A percentile compares a stretch with the other conserved stretches of the same genome.
These are phyloP conservation scores for Spodoptera litura DNA, from an alignment of 1,140 invertebrate species.

Conservation along the genomic window DNA sequence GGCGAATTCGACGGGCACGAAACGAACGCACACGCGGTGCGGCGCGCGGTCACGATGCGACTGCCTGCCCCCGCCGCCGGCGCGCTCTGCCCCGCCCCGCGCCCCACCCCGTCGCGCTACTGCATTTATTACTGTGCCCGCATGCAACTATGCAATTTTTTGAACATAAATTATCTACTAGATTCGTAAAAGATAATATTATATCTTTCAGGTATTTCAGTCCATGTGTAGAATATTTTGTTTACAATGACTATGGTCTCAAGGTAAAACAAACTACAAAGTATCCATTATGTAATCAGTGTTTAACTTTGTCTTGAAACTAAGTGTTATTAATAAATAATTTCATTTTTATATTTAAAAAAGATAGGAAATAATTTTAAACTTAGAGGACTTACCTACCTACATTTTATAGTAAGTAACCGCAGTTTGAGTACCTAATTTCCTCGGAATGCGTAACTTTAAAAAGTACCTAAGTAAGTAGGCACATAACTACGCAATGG, in stretches of 20 bases:
- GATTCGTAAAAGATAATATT: background rate
- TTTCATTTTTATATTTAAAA: no score
- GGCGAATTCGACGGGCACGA: slow-evolving; percentile 56
- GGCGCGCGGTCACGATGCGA: slow-evolving; percentile 74
- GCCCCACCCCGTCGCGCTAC: slow-evolving; percentile 60
- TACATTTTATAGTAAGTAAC: no score
- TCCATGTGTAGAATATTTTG: background rate
- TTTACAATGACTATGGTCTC: background rate
- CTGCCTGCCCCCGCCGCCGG: slow-evolving; percentile 67
- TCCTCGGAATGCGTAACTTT: no score
- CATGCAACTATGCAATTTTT: slow-evolving; percentile 65
- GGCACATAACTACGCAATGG: no score
- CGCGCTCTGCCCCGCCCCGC: slow-evolving; percentile 69
- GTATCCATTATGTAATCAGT: no score
- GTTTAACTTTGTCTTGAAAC: no score
- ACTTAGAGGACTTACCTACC: no score
- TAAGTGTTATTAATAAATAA: no score
- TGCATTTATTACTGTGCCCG: slow-evolving; percentile 78
- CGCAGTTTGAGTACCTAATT: no score
- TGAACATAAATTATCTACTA: slow-evolving; percentile 32
- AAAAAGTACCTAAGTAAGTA: no score
- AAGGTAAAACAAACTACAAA: no score
- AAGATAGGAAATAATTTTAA: no score
- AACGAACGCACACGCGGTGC: slow-evolving; percentile 62
- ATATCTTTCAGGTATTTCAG: background rate